These are phyloP conservation scores for Nycticorax nycticorax DNA, from an alignment of 2,113 vertebrate genomes.

Conservation along the genomic window DNA sequence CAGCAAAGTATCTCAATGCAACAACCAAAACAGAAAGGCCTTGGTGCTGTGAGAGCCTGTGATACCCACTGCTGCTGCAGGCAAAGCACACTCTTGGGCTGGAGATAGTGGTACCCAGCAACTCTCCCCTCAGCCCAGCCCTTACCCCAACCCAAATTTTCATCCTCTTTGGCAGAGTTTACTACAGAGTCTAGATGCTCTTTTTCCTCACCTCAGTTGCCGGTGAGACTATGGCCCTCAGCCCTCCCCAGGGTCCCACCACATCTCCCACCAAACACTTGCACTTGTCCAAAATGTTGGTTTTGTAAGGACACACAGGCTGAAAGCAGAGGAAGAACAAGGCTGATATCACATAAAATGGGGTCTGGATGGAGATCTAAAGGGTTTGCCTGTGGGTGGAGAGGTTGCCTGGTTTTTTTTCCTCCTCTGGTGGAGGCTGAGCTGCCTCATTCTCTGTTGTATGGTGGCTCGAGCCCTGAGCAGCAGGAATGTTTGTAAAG, in stretches of 20 bases:
- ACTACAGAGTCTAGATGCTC: background rate
- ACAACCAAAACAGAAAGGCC: background rate
- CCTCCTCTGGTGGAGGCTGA: background rate
- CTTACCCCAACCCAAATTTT: rapidly evolving
- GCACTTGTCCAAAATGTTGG: background rate
- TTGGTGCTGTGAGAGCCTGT: background rate
- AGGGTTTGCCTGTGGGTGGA: background rate
- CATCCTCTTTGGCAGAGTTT: background rate
- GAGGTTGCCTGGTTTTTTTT: background rate
- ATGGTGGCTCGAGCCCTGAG: background rate
- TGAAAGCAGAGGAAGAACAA: background rate
- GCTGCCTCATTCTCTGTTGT: background rate
- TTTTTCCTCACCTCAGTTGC: background rate
- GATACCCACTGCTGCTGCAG: background rate
- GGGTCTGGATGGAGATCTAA: background rate
- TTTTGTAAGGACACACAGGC: background rate
- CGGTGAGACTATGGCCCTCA: rapidly evolving
- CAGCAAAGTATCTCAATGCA: background rate
- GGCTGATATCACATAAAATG: background rate
- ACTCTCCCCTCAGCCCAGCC: background rate
- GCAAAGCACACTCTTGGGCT: background rate
- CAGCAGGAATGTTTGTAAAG: background rate
- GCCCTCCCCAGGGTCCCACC: background rate
- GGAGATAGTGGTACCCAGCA: background rate
- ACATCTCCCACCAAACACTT: background rate